A percentile compares a stretch with the other conserved stretches of the same genome.
Conservation (phyloP, 2,797 vertebrate species). For the Phoeniculus purpureus region DNA sequence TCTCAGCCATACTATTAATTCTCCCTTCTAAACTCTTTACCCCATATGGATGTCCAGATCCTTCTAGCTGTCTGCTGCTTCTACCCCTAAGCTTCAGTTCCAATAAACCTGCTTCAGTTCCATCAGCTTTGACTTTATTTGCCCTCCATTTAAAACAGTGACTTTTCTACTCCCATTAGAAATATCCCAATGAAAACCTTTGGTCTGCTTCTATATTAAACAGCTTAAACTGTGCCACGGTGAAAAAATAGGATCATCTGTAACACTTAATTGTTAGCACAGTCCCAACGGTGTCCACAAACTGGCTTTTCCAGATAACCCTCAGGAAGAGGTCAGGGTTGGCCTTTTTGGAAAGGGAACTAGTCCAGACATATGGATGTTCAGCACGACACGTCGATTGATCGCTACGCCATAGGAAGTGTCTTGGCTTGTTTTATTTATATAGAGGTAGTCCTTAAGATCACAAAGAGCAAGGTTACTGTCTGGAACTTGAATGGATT, state of each 20-base stretch:
- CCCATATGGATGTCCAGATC: neutral
- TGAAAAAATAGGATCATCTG: neutral
- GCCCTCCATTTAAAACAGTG: neutral
- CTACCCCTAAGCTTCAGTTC: neutral
- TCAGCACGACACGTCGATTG: neutral
- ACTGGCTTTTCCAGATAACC: neutral
- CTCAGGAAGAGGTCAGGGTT: neutral
- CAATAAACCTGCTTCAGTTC: neutral
- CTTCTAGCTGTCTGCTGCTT: neutral
- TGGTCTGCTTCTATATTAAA: neutral
- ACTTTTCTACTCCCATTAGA: neutral
- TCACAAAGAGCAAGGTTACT: neutral
- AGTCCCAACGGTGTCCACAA: neutral
- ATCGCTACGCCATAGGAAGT: neutral
- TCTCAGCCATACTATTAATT: neutral
- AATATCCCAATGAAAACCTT: neutral
- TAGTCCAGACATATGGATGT: neutral
- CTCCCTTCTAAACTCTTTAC: neutral
- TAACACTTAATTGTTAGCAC: neutral
- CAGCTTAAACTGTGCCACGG: neutral
- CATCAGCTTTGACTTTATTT: neutral
- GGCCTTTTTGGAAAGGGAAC: neutral
- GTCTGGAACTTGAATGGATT: neutral
- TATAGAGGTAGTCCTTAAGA: neutral
- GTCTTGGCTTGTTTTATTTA: neutral